Conservation (phyloP, 2,113 vertebrate species). For the Poeciliopsis retropinna region DNA sequence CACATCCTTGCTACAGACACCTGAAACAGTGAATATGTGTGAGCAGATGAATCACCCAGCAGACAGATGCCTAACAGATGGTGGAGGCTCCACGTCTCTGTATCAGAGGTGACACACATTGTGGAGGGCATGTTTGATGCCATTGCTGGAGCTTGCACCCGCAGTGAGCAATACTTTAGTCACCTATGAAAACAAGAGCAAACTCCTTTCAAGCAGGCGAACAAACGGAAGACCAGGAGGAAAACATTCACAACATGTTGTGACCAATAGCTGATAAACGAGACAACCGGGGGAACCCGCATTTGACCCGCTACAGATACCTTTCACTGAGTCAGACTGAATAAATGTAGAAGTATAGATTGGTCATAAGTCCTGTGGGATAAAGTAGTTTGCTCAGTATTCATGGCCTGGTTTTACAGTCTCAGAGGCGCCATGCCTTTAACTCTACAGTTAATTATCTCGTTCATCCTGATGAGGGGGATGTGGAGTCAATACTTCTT, state of each 20-base stretch:
- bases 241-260: constrained; percentile 35
- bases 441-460: constrained; percentile 74
- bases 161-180: constrained; percentile 48
- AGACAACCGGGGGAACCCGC: constrained; percentile 48
- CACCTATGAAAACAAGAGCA: constrained; percentile 27
- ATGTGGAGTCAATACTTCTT: constrained; percentile 66
- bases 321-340: constrained; percentile 48
- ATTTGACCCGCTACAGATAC: constrained; percentile 42
- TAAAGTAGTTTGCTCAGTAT: constrained; percentile 67
- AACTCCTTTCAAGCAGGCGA: constrained; percentile 14
- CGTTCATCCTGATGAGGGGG: constrained; percentile 49
- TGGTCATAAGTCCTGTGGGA: constrained; percentile 57
- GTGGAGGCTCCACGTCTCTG: constrained; percentile 23
- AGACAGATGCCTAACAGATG: constrained; percentile 71
- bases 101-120: constrained; percentile 54
- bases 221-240: constrained; percentile 12
- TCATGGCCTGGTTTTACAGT: constrained; percentile 63
- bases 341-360: constrained; percentile 71
- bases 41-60: constrained; percentile 47
- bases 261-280: constrained; percentile 49
- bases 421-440: constrained; percentile 54
- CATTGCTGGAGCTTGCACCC: constrained; percentile 22
- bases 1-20: constrained; percentile 31
- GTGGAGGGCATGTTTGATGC: constrained; percentile 55
- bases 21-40: constrained; percentile 33